A percentile compares a stretch with the other conserved stretches of the same genome.
These are phyloP conservation scores for Scarus forsteni DNA, from an alignment of 2,797 vertebrate genomes.

Conservation along the genomic window DNA sequence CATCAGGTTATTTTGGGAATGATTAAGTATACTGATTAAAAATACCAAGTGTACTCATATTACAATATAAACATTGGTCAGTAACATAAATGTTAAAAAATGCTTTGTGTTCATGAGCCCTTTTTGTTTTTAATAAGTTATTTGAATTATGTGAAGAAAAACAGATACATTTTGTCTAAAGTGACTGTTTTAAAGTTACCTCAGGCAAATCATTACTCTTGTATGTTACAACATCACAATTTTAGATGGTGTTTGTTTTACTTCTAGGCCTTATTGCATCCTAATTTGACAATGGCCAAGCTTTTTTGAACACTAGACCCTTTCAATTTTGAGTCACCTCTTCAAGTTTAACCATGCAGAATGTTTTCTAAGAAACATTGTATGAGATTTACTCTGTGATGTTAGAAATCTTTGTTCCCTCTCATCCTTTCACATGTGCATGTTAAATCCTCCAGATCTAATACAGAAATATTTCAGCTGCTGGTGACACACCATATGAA, in stretches of 20 bases:
- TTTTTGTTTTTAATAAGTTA: no score
- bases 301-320: background rate
- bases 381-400: conserved; percentile 33
- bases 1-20: no score
- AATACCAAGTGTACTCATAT: no score
- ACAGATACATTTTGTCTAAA: no score
- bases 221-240: no score
- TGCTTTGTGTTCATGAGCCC: no score
- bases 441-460: conserved; percentile 24
- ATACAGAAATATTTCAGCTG: conserved; percentile 32
- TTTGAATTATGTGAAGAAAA: no score
- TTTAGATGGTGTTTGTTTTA: background rate
- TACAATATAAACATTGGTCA: no score
- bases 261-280: background rate
- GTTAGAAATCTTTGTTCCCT: conserved; percentile 29
- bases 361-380: no score
- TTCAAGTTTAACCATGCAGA: background rate
- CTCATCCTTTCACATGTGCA: conserved; percentile 38
- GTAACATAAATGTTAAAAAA: no score
- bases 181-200: no score
- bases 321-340: background rate
- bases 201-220: background rate
- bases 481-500: background rate
- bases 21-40: no score
- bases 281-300: background rate